Evolutionary conservation across 2,888 invertebrate genomes (phyloP), one percentile per base, ranked within the genome.

Genomic region (Pammene fasciana): DNA sequence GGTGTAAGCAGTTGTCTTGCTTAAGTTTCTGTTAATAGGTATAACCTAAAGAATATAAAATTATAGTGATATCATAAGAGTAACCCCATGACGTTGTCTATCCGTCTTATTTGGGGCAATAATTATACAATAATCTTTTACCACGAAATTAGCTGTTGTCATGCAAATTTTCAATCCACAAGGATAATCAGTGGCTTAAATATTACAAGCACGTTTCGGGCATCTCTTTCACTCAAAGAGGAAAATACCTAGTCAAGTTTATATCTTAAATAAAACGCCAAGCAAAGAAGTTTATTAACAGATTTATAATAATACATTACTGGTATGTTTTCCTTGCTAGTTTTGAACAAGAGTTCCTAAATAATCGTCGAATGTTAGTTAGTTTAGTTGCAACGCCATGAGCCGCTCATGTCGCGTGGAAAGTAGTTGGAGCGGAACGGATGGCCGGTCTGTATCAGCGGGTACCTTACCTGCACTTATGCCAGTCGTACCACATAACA

Each of bases 401-500:
- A 36, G 55, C 46, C 16, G 38, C 43, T 67, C 61, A 45, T 45
- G 55, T 45, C 61, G 45, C 26, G 41, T 70, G 57, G 70, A 66
- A 66, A 71, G 72, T 73, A 74, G 76, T 67, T 78, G 79, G 75
- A 76, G 81, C 79, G 81, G 78, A 82, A 82, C 82, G 78, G 72
- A 74, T 72, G 73, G 74, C 74, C 76, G 75, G 77, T 71, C 72
- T 65, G 67, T 75, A 73, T 79, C 76, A 75, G 75, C 62, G 71
- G 72, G 71, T 75, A 74, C 71, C 74, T 75, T 70, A 71, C 74
- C 68, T 64, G 72, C 74, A 73, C 74, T 78, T 79, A 81, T 77
- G 82, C 80, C 78, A 76, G 77, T 78, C 81, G 81, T 68, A 68
- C 50, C 81, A 79, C 82, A 81, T 79, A 79, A 82, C 79, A 81